These are phyloP conservation scores for Apocheima hispidaria DNA, from an alignment of 2,888 invertebrate species.

Conservation along the genomic window DNA sequence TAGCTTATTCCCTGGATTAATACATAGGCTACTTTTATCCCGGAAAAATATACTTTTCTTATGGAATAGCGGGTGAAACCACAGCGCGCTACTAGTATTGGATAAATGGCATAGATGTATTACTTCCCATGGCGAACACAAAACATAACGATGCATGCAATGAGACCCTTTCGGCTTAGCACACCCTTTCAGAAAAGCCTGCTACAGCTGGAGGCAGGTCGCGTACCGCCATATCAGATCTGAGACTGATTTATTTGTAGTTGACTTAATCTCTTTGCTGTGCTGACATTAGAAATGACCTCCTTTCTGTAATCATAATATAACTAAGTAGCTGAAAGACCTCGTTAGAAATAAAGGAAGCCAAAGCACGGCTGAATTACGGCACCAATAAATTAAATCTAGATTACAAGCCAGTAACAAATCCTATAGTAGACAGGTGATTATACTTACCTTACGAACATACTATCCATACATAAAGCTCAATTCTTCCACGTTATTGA, in stretches of 20 bases:
- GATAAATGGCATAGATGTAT: too few species aligned
- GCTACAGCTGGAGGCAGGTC: background rate
- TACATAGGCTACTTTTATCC: too few species aligned
- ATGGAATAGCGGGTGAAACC: too few species aligned
- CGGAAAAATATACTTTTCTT: too few species aligned
- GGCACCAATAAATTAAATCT: background rate
- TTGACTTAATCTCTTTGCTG: slow-evolving; percentile 27
- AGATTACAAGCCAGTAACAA: background rate
- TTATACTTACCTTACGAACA: background rate
- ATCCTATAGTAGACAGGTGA: background rate
- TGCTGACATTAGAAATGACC: slow-evolving; percentile 36
- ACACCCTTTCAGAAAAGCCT: background rate
- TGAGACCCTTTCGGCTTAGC: background rate
- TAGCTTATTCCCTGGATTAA: too few species aligned
- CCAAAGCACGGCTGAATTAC: background rate
- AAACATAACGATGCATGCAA: too few species aligned
- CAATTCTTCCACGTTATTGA: too few species aligned
- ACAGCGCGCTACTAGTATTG: too few species aligned
- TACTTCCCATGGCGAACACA: too few species aligned
- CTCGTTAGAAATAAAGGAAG: slow-evolving; percentile 20
- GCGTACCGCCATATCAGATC: slow-evolving; percentile 16
- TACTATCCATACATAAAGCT: background rate
- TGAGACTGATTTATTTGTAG: slow-evolving; percentile 22
- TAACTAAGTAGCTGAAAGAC: slow-evolving; percentile 16
- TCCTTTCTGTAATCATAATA: slow-evolving; percentile 14